phyloP scores from a whole-genome alignment of 2,797 vertebrate genomes.

The Megalops cyprinoides region DNA sequence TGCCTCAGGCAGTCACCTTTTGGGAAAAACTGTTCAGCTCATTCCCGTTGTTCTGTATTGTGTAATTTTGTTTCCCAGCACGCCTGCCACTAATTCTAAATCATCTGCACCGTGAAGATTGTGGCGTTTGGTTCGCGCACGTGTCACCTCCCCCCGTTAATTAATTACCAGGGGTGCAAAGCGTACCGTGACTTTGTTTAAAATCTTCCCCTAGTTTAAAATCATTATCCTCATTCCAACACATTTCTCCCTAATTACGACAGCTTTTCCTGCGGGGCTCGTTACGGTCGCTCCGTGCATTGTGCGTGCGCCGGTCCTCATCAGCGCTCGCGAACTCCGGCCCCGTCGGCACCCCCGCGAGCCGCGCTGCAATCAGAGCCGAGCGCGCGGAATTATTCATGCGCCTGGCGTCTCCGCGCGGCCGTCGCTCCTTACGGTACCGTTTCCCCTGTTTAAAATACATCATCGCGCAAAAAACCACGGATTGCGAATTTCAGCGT shows the following conservation, averaged over 20 bases:
- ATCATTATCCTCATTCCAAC: background rate
- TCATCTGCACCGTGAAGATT: no score
- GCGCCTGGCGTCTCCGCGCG: no score
- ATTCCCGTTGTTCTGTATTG: background rate
- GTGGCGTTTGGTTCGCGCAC: no score
- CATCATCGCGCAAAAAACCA: no score
- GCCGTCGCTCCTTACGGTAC: no score
- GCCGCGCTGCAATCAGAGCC: background rate
- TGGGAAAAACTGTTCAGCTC: background rate
- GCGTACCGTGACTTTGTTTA: background rate
- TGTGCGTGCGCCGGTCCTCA: background rate
- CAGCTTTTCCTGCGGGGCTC: background rate
- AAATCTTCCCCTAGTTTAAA: background rate
- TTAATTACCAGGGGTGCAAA: background rate
- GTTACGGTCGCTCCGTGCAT: background rate
- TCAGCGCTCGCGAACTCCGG: background rate
- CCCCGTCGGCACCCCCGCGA: background rate
- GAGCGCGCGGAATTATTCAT: background rate
- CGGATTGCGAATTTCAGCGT: no score
- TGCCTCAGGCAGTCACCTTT: no score
- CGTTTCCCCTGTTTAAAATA: no score
- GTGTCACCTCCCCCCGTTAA: background rate
- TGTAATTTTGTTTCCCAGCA: background rate
- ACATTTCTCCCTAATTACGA: background rate
- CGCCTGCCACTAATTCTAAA: background rate